Evolutionary conservation across 1,140 invertebrate genomes (phyloP), one percentile per base, ranked within the genome.

Genomic region (Drosophila repletoides): DNA sequence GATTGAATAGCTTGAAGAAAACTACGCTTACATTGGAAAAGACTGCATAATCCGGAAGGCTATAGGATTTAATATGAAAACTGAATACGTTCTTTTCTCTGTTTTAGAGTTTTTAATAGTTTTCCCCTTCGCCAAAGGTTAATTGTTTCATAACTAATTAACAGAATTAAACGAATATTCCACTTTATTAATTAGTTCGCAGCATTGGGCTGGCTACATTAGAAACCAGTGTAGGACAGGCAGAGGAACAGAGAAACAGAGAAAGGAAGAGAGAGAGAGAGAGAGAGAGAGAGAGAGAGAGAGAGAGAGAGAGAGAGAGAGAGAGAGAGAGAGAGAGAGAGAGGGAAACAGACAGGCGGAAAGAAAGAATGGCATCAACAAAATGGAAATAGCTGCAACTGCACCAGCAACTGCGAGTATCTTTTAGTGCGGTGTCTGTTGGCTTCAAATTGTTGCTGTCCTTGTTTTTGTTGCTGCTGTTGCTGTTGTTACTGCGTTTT

Each of bases 121-220:
- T n/a, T n/a, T n/a, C n/a, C n/a, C n/a, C n/a, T n/a, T n/a, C n/a
- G n/a, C n/a, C n/a, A n/a, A n/a, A n/a, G n/a, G n/a, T n/a, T n/a
- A n/a, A 2, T 52, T 9, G 33, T 12, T 14, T 26, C 14, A 24
- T 15, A 15, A 38, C 22, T 51, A 66, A 75, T 76, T 76, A 65
- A 66, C 31, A 58, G 55, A 65, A 59, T 65, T 76, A 53, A 59
- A 38, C 31, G 29, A 45, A 63, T 59, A 55, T 55, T 34, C 29
- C 48, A 65, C 60, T 64, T 40, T 65, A 60, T 41, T 59, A 65
- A 76, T 76, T 76, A 66, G 71, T 71, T 76, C 36, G 45, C 34
- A 33, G 52, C 29, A n/a, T 7, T 14, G 22, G 51, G 29, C 22
- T 22, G 24, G 6, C 22, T 12, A 52, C n/a, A n/a, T 3, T 1